Base-by-base conservation (phyloP, 2,797 vertebrate species). In the Argentina silus region DNA sequence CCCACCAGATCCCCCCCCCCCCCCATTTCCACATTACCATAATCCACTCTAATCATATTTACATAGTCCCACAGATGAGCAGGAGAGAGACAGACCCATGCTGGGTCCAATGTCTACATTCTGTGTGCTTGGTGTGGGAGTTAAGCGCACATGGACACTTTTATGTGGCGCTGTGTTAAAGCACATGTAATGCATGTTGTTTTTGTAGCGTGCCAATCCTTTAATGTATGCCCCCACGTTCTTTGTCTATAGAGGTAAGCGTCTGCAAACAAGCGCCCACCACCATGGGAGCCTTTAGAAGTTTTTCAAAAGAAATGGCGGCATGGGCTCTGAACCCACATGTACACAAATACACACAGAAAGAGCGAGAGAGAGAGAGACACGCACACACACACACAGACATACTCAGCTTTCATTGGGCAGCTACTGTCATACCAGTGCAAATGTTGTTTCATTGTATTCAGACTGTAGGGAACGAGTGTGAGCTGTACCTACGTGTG, bases 1-100 rank as follows among this genome's bases (percentile, higher is more conserved):
- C 86, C 85, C 85, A 82, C 87, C 83, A 83, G 81, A 82, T 79
- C 70, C 86, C 81, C 83, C 70, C 81, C 61, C n/a, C 14, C 57
- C 43, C 62, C 3, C 48, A 8, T 10, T 51, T 55, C 53, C 83
- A 89, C 88, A 91, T 92, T 93, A 92, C 78, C 91, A 93, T 93
- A 94, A 93, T 93, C 92, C 92, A 84, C 86, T 81, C 90, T 94
- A 92, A 93, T 93, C 92, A 91, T 90, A 91, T 92, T 90, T 92
- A 81, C 87, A 83, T 84, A 77, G 88, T 88, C 72, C 87, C 85
- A 76, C 85, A 88, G 82, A 90, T 88, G 87, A 91, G 87, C 85
- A 70, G 84, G 80, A 81, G 88, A n/a, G 81, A 85, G 86, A 78
- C 44, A 15, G 15, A 61, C 23, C 42, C 86, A 55, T 44, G 77